A percentile compares a stretch with the other conserved stretches of the same genome.
These are phyloP conservation scores for Microtus richardsoni DNA, from an alignment of 2,113 vertebrate species.

Conservation along the genomic window DNA sequence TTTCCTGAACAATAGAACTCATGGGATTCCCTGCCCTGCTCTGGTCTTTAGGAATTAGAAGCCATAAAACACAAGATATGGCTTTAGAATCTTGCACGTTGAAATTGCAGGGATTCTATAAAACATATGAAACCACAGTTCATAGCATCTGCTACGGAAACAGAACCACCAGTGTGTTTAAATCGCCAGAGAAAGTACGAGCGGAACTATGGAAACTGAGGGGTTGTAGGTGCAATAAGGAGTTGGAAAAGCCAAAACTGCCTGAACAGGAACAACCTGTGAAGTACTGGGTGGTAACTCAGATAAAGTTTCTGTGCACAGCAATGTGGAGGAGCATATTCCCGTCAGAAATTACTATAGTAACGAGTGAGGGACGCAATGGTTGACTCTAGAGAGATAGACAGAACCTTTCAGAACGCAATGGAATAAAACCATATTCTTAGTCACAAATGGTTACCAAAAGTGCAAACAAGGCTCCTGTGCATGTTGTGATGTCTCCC, in stretches of 20 bases:
- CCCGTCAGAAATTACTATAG: neutral
- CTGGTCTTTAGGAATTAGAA: neutral
- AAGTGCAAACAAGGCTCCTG: neutral
- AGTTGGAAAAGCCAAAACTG: neutral
- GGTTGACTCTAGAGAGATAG: neutral
- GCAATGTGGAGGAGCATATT: neutral
- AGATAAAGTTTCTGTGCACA: neutral
- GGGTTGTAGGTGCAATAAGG: neutral
- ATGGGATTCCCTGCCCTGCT: neutral
- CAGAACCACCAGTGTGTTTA: neutral
- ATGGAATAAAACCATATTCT: neutral
- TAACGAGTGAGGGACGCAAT: neutral
- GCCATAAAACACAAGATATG: neutral
- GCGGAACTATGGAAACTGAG: neutral
- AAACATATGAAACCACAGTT: neutral
- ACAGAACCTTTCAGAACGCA: neutral
- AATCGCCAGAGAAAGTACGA: neutral
- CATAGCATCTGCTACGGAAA: neutral
- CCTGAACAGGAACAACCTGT: neutral
- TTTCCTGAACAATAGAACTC: neutral
- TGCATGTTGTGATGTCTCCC: neutral
- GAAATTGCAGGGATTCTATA: neutral
- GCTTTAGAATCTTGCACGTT: neutral
- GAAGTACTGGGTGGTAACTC: neutral
- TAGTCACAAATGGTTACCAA: constrained; percentile 14